A percentile compares a stretch with the other conserved stretches of the same genome.
Conservation (phyloP, 2,888 invertebrate species). For the Melieria picta region DNA sequence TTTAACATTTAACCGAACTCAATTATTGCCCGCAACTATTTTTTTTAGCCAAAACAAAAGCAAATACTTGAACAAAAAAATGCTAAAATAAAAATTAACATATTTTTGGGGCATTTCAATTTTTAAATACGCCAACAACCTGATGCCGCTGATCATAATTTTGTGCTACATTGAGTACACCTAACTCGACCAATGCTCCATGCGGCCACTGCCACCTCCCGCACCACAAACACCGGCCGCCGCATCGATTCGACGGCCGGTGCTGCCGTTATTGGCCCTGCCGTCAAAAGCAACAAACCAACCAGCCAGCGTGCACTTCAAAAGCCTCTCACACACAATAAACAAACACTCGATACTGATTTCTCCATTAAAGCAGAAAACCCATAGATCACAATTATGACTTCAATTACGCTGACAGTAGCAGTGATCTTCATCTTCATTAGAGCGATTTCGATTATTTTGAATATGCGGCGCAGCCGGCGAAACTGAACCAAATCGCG, state of each 20-base stretch:
- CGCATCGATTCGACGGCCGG: neutral
- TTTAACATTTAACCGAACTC: too few relatives aligned
- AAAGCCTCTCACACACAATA: conserved; percentile 36
- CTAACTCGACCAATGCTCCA: conserved; percentile 35
- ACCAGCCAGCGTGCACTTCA: neutral
- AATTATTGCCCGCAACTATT: neutral
- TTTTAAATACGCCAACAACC: conserved; percentile 45
- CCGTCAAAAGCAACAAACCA: neutral
- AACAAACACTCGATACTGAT: conserved; percentile 36
- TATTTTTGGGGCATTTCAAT: too few relatives aligned
- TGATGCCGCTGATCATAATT: conserved; percentile 47
- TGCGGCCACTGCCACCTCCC: conserved; percentile 36
- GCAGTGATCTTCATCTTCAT: conserved; percentile 63
- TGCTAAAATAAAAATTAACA: too few relatives aligned
- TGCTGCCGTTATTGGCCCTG: neutral
- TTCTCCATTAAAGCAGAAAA: conserved; percentile 42
- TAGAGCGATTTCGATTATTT: conserved; percentile 59
- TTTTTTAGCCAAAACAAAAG: neutral
- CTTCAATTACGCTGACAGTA: conserved; percentile 60
- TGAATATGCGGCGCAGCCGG: conserved; percentile 45
- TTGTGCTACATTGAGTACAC: conserved; percentile 54
- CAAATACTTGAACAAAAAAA: neutral
- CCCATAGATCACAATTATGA: conserved; percentile 51
- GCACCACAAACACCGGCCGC: neutral
- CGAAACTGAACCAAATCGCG: neutral